Base-by-base conservation (phyloP, 1,140 invertebrate species). In the Ceratoteleas bidentatus region DNA sequence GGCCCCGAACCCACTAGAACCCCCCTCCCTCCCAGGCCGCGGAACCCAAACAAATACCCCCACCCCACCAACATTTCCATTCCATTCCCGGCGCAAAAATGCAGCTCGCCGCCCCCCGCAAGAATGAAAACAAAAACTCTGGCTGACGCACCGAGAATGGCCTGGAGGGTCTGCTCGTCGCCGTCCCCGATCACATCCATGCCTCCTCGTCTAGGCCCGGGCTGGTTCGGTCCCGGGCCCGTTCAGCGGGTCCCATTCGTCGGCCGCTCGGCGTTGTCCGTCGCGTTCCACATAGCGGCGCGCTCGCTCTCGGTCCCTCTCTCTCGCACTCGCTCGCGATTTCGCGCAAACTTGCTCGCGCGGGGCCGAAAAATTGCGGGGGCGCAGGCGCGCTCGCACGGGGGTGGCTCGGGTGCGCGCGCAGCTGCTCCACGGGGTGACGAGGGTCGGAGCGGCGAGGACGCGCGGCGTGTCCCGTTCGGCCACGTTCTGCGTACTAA, bases 181-280 rank as follows among this genome's bases (percentile, higher is more conserved):
- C 90, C 89, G 85, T 91, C 89, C 80, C 87, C 89, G 87, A 90
- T 91, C 86, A 89, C 90, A 85, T 91, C 90, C 89, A 91, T 90
- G 85, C 87, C 89, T 86, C 84, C 53, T 66, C 78, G 81, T 85
- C 6, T 33, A 69, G 58, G 75, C 79, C 87, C 85, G 85, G 76
- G 83, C 84, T 77, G 85, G 83, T 70, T 56, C 73, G 78, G 33
- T 54, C 84, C 81, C 78, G 88, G 88, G 87, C 85, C 86, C 86
- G 85, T 77, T 90, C 86, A 90, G 60, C 87, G 87, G 86, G 87
- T 87, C 88, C 88, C 89, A 90, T 90, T 79, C 77, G 40, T 74
- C 82, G 64, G 81, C 73, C 66, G 68, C 77, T 49, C 24, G 53
- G 80, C 77, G 79, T 82, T 82, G 79, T 79, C 65, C 76, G 76